These are phyloP conservation scores for Etheostoma cragini DNA, from an alignment of 2,113 vertebrate species.

Conservation along the genomic window DNA sequence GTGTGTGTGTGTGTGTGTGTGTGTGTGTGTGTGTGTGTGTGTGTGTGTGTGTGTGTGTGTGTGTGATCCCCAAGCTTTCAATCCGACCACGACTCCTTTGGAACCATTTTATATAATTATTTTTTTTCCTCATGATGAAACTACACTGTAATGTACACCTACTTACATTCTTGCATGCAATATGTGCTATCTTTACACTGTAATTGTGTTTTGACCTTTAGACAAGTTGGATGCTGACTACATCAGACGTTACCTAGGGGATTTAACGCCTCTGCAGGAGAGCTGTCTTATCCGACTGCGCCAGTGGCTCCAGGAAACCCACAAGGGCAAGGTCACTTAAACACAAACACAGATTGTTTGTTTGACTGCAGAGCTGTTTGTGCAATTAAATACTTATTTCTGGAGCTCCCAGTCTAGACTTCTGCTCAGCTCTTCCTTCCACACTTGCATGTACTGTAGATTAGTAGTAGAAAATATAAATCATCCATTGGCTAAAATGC, in stretches of 20 bases:
- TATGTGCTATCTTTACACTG: conserved; percentile 32
- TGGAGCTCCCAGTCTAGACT: neutral
- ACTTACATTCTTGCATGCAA: neutral
- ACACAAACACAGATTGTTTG: conserved; percentile 21
- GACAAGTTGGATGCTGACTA: conserved; percentile 97
- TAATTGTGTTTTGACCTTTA: conserved; percentile 71
- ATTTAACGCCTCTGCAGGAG: conserved; percentile 95
- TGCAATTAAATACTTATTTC: conserved; percentile 12
- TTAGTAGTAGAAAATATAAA: neutral
- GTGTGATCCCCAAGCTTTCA: neutral
- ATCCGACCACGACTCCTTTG: neutral
- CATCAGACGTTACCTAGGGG: conserved; percentile 95
- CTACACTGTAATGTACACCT: neutral
- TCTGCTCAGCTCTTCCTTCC: conserved; percentile 8
- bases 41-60: too few relatives aligned
- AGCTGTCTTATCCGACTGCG: conserved; percentile 96
- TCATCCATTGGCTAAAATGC: neutral
- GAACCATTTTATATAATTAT: neutral
- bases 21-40: too few relatives aligned
- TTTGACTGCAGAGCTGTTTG: conserved; percentile 15
- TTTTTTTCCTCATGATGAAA: neutral
- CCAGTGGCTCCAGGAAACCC: conserved; percentile 95
- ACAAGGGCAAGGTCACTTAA: conserved; percentile 94
- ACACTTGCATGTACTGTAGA: neutral
- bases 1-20: too few relatives aligned